phyloP scores from a whole-genome alignment of 2,797 vertebrate species.

The Chelmon rostratus region DNA sequence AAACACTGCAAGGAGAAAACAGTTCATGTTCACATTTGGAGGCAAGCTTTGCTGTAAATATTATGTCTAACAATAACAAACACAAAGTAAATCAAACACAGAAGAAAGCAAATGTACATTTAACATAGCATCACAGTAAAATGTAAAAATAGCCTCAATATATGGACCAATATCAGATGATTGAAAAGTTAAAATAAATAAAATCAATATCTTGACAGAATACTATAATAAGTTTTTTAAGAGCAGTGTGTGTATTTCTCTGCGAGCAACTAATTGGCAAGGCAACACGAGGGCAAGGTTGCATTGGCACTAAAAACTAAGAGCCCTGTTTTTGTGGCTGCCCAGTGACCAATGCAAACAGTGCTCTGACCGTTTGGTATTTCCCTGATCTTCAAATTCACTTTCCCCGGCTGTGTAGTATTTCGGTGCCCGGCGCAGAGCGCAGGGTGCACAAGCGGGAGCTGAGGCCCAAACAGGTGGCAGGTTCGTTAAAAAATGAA shows the following conservation, averaged over 20 bases:
- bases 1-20: conserved; percentile 15
- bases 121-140: background rate
- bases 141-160: background rate
- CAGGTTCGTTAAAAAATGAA: no score
- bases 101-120: background rate
- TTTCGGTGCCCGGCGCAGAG: background rate
- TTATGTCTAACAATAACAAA: background rate
- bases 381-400: background rate
- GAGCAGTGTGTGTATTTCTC: background rate
- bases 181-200: no score
- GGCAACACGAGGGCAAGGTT: background rate
- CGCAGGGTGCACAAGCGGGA: background rate
- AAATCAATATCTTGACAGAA: no score
- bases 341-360: background rate
- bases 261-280: background rate
- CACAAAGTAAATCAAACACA: background rate
- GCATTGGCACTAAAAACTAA: background rate
- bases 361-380: background rate
- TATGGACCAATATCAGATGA: background rate
- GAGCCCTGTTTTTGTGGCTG: background rate
- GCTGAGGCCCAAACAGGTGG: background rate
- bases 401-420: background rate
- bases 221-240: no score
- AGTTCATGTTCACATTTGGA: conserved; percentile 31
- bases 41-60: conserved; percentile 24